Evolutionary conservation across 2,888 invertebrate genomes (phyloP), one percentile per base, ranked within the genome.

Genomic region (Bursaphelenchus okinawaensis): DNA sequence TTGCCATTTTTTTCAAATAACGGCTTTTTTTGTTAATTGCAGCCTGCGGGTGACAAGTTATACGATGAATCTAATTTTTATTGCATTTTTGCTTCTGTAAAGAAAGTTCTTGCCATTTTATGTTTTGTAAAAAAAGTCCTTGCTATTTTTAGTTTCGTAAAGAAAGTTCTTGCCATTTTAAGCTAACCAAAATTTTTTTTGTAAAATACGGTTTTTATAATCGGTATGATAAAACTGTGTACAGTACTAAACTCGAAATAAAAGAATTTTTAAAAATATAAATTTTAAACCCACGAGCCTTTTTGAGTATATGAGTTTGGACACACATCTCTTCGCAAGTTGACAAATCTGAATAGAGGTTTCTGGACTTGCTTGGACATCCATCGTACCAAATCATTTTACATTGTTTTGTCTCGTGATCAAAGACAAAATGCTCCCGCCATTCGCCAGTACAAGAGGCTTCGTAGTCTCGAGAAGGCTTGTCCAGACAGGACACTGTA

Each of bases 291-390:
- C 24, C 9, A 80, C 80, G 72, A 22, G 79, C 75, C 69, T 80
- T 63, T 6, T 73, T 71, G 20, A 78, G 57, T 3, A 80, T 75
- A 62, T 75, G 71, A 12, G 77, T 76, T 55, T 74, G 74, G 40
- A 78, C 78, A 57, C 80, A 80, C 77, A 80, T 77, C 7, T 68
- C 50, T 27, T 73, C 69, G 63, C 80, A 80, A 8, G 79, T 76
- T n/a, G 68, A 63, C 52, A 75, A 69, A 31, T 72, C 69, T 20
- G 76, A 75, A 69, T 78, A 80, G 59, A 80, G 71, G 65, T 80
- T 80, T 0, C 75, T 63, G 6, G 78, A 73, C 4, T 67, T 60
- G 1, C 74, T 75, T 9, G 56, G 63, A 52, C 79, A 78, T 3
- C 79, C 79, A 51, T 77, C 76, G 66, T 77, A 80, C 79, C 79